phyloP scores from a whole-genome alignment of 2,113 vertebrate genomes.

The Entomyzon cyanotis region DNA sequence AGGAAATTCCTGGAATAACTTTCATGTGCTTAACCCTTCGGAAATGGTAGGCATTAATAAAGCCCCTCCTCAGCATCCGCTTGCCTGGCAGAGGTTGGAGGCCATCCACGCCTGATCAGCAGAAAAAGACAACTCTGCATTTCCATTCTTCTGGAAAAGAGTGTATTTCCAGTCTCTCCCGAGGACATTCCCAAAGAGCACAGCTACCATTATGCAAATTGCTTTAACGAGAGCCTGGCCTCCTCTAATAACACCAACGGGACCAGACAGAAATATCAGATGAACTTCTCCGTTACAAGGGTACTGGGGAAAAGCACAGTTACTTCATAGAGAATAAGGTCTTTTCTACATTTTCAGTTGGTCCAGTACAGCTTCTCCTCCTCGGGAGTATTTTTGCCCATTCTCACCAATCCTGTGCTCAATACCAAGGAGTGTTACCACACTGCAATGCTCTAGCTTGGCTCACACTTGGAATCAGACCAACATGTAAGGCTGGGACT shows the following conservation, averaged over 20 bases:
- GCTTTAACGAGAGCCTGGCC: constrained; percentile 61
- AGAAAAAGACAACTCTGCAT: not conserved
- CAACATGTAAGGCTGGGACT: fast-evolving
- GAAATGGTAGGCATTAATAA: constrained; percentile 58
- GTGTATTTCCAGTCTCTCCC: constrained; percentile 20
- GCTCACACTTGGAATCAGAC: not conserved
- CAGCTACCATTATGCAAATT: constrained; percentile 70
- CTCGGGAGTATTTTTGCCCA: not conserved
- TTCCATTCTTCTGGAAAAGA: constrained; percentile 36
- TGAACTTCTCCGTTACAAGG: constrained; percentile 17
- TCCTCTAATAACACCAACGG: constrained; percentile 53
- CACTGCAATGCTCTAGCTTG: not conserved
- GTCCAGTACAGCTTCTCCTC: not conserved
- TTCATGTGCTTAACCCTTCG: constrained; percentile 40
- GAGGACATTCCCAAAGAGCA: constrained; percentile 51
- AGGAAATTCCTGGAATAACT: constrained; percentile 68
- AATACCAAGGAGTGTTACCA: fast-evolving
- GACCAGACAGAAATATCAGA: constrained; percentile 30
- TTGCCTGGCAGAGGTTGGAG: constrained; percentile 42
- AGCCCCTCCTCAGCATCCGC: constrained; percentile 40
- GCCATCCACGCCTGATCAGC: not conserved
- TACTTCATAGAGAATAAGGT: not conserved
- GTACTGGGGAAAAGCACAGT: not conserved
- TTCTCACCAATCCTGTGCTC: not conserved
- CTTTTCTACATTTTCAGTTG: not conserved